Percentiles rank a stretch among this genome's conserved stretches.
Conservation (phyloP, 1,140 invertebrate genomes). For the Agrypnia vestita region DNA sequence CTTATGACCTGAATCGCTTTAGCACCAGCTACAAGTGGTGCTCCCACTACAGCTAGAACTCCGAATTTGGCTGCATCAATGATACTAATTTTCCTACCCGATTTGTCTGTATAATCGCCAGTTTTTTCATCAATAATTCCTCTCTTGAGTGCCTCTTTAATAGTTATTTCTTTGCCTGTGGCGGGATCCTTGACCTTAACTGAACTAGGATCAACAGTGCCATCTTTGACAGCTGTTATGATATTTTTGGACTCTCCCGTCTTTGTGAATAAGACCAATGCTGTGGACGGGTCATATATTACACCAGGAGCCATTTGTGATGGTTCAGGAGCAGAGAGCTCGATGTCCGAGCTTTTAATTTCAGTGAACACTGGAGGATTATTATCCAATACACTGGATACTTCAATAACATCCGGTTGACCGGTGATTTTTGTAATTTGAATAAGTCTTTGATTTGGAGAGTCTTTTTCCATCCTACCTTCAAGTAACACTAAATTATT, state of each 20-base stretch:
- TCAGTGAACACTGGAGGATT: constrained; percentile 67
- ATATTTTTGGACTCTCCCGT: constrained; percentile 81
- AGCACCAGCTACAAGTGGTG: constrained; percentile 79
- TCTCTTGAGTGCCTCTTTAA: constrained; percentile 84
- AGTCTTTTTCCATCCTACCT: constrained; percentile 70
- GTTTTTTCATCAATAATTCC: constrained; percentile 84
- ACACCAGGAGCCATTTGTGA: constrained; percentile 79
- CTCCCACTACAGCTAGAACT: constrained; percentile 80
- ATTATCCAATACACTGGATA: constrained; percentile 71
- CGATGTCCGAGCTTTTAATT: constrained; percentile 71
- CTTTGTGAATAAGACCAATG: constrained; percentile 81
- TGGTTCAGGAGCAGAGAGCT: constrained; percentile 75
- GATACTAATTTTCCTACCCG: constrained; percentile 79
- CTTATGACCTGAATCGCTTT: constrained; percentile 73
- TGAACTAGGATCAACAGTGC: constrained; percentile 77
- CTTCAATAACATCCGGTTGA: constrained; percentile 79
- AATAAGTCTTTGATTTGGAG: constrained; percentile 73
- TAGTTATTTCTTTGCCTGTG: constrained; percentile 79
- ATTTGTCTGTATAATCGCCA: constrained; percentile 79
- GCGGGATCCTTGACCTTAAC: constrained; percentile 85
- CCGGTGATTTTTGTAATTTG: constrained; percentile 77
- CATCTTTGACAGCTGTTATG: constrained; percentile 80
- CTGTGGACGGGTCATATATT: constrained; percentile 84
- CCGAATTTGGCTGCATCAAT: constrained; percentile 85
- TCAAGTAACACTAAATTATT: constrained; percentile 79